Base-by-base conservation (phyloP, 2,797 vertebrate species). In the Buphagus erythrorhynchus region DNA sequence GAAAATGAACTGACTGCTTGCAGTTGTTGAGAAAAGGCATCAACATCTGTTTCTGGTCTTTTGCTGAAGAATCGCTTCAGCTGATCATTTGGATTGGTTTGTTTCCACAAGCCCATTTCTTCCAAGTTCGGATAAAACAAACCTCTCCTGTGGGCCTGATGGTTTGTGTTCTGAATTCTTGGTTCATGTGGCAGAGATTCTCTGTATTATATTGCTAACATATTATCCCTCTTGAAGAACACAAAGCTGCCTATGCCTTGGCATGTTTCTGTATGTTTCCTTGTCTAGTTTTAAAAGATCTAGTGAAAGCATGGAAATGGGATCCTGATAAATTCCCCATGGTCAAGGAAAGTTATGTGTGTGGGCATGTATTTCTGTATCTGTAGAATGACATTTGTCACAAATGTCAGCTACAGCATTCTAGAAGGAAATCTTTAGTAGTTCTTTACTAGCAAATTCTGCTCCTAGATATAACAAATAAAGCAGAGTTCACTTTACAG, bases 41-140 rank as follows among this genome's bases (percentile, higher is more conserved):
- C 78, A 94, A 95, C 96, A 98, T 98, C 97, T 98, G 98, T 96
- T 98, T 98, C 96, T 98, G 94, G 85, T 96, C 95, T 97, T 97
- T 78, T 77, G 82, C 81, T 97, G 95, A 96, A 97, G 96, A 97
- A 95, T 94, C 94, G 83, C 92, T 97, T 97, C 95, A 97, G 94
- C 89, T 96, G 95, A 97, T 97, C 94, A 97, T 97, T 94, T 97
- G 94, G 87, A 97, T 88, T 95, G 90, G 75, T 97, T 98, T 98
- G 95, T 96, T 98, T 98, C 97, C 94, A 91, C 59, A 95, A 96
- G 92, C 95, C 94, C 75, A 77, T 96, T 94, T 96, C 96, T 97
- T 97, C 96, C 96, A 97, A 95, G 67, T 62, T 93, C 69, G 73
- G 96, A 97, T 97, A 96, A 98, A 98, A 97, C 79, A 98, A 97